Percentiles rank a stretch among this genome's conserved stretches.
Evolutionary conservation across 2,888 invertebrate genomes (phyloP).

Genomic region (Latrodectus hesperus): DNA sequence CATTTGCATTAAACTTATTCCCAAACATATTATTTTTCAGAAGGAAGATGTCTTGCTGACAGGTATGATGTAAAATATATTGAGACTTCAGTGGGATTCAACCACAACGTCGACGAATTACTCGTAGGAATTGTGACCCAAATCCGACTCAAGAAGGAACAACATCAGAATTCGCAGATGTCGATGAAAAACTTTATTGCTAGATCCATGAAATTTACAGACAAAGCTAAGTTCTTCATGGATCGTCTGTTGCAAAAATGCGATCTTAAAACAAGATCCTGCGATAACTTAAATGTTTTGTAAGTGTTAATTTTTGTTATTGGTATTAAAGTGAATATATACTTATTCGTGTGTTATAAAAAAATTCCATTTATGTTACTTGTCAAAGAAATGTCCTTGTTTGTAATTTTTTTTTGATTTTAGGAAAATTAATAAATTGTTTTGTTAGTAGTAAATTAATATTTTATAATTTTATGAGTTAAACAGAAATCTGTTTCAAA

Average conservation of each 20-base stretch:
- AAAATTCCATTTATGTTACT: too few relatives aligned
- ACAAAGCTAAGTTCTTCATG: slow-evolving; percentile 60
- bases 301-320: slow-evolving; percentile 13
- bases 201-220: slow-evolving; percentile 55
- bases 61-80: slow-evolving; percentile 96
- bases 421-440: too few relatives aligned
- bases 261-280: slow-evolving; percentile 62
- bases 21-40: slow-evolving; percentile 78
- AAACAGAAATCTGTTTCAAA: too few relatives aligned
- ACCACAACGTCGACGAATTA: slow-evolving; percentile 97
- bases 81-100: slow-evolving; percentile 96
- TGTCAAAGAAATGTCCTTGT: too few relatives aligned
- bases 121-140: slow-evolving; percentile 94
- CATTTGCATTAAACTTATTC: too few relatives aligned
- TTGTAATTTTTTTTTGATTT: too few relatives aligned
- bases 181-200: slow-evolving; percentile 50
- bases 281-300: slow-evolving; percentile 63
- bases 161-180: slow-evolving; percentile 33
- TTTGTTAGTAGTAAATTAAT: too few relatives aligned
- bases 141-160: slow-evolving; percentile 82
- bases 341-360: too few relatives aligned
- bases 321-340: not conserved
- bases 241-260: slow-evolving; percentile 62
- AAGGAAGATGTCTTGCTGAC: slow-evolving; percentile 92
- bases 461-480: too few relatives aligned